Evolutionary conservation across 1,140 invertebrate genomes (phyloP).

Genomic region (Chionoecetes opilio): DNA sequence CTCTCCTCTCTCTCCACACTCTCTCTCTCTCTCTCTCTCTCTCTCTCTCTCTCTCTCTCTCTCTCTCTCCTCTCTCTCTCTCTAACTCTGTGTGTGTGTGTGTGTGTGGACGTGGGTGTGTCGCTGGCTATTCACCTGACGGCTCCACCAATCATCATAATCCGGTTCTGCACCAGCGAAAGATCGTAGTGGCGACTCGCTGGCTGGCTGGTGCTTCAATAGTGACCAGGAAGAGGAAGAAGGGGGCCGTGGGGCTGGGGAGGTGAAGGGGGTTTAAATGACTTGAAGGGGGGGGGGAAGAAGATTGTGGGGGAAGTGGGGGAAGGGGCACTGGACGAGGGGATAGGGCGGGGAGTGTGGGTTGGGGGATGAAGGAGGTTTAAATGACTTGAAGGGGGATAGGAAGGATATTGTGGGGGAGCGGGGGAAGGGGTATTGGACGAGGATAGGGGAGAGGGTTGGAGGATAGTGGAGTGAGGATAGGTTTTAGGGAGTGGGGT

Average conservation of each 20-base stretch:
- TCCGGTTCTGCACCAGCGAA: not conserved
- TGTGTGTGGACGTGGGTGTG: not conserved
- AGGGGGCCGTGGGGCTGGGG: too few species aligned
- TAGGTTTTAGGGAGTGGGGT: too few species aligned
- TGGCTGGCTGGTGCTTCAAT: not conserved
- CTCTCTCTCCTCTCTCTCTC: too few species aligned
- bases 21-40: slow-evolving; percentile 66
- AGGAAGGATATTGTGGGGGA: not conserved
- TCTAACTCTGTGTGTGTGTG: not conserved
- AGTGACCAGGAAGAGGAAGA: not conserved
- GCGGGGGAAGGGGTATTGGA: not conserved
- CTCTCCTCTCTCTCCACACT: slow-evolving; percentile 48
- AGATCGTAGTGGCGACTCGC: not conserved
- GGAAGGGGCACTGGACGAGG: not conserved
- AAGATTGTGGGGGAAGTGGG: not conserved
- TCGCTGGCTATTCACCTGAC: not conserved
- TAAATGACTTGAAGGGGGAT: not conserved
- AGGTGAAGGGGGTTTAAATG: not conserved
- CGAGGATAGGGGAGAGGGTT: not conserved
- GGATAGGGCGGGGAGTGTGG: not conserved
- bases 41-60: slow-evolving; percentile 51
- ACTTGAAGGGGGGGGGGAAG: not conserved
- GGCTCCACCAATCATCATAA: not conserved
- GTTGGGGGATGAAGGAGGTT: not conserved
- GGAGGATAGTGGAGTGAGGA: not conserved